A percentile compares a stretch with the other conserved stretches of the same genome.
These are phyloP conservation scores for Rhagonycha fulva DNA, from an alignment of 2,888 invertebrate species.

Conservation along the genomic window DNA sequence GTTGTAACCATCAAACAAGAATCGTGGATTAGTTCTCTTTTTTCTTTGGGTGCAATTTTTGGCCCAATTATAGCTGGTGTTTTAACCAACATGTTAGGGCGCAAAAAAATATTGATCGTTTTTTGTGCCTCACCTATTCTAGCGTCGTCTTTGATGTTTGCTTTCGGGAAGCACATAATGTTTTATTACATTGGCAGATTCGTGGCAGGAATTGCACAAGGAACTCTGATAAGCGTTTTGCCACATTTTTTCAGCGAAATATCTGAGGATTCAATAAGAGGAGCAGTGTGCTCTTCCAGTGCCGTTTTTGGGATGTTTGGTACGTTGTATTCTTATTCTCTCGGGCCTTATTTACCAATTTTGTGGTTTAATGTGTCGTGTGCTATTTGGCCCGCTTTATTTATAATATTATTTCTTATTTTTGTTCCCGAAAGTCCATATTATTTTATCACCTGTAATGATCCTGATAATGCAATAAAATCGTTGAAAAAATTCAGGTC, in stretches of 20 bases:
- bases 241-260: conserved; percentile 86
- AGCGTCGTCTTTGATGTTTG: conserved; percentile 51
- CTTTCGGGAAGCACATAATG: conserved; percentile 40
- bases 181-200: conserved; percentile 53
- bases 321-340: conserved; percentile 58
- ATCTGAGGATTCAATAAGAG: conserved; percentile 73
- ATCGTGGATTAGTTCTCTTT: conserved; percentile 60
- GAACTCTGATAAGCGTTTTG: conserved; percentile 69
- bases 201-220: conserved; percentile 65
- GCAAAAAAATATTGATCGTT: conserved; percentile 69
- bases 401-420: conserved; percentile 60
- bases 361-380: conserved; percentile 53
- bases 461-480: conserved; percentile 63
- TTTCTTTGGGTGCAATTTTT: conserved; percentile 58
- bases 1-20: conserved; percentile 50
- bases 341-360: conserved; percentile 38
- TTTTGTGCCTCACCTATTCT: conserved; percentile 69
- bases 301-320: conserved; percentile 72
- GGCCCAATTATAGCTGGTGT: conserved; percentile 74
- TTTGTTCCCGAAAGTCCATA: conserved; percentile 82
- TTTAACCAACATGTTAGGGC: conserved; percentile 67
- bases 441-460: conserved; percentile 64
- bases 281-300: conserved; percentile 77
- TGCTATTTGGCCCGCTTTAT: conserved; percentile 24
- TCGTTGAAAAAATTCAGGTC: conserved; percentile 71